Evolutionary conservation across 2,113 vertebrate species (phyloP), one percentile per base, ranked within the genome.

Genomic region (Oryzias woworae): DNA sequence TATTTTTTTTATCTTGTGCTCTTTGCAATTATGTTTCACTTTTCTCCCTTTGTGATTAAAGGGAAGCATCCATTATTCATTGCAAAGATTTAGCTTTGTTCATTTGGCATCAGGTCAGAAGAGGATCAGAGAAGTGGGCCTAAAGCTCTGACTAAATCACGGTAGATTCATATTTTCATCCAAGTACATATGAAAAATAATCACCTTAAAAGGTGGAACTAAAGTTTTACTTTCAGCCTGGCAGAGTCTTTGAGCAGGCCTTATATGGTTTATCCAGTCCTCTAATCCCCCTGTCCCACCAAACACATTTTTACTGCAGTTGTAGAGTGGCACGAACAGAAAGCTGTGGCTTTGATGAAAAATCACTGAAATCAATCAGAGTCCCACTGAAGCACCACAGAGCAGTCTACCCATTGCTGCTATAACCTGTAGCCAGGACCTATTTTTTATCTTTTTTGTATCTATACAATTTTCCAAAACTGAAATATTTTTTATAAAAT

Each of bases 171-270:
- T 10, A 5, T 49, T 49, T 41, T 49, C 45, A 28, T 47, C 22
- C 10, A 58, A 1, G 43, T 47, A 47, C 4, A 31, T 31, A 0
- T 47, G 13, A 18, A 49, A 49, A 50, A 70, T 24, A 20, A 49
- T 55, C 45, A 53, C 10, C 53, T 70, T 62, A 31, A 70, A 62
- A 62, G 53, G 16, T 44, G n/a, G 46, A 47, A 58, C 44, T 48
- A 31, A 31, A 4, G n/a, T 50, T 60, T 50, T 46, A 47, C 57
- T 13, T 47, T 28, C 6, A 49, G 4, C 7, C 7, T 28, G 14
- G 14, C 22, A 5, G 5, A 4, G 56, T 18, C 22, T 12, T n/a
- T 26, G 16, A 47, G 16, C 43, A 14, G 15, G 20, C 20, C 36
- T 36, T 36, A 10, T 12, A 13, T 12, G 36, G 36, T 36, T 36